phyloP scores from a whole-genome alignment of 2,113 vertebrate genomes.

The Lagopus muta region DNA sequence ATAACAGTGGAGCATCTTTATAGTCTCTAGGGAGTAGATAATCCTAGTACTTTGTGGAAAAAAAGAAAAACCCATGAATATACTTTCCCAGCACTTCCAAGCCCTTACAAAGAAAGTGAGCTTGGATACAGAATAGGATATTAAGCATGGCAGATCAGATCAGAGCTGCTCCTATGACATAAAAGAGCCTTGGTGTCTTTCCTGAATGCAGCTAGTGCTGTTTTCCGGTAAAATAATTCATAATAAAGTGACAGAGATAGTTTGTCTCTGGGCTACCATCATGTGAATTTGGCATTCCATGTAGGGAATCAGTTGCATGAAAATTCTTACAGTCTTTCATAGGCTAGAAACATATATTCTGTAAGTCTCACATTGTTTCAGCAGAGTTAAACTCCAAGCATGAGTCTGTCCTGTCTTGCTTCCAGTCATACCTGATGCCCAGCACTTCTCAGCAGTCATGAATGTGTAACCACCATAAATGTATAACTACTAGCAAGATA shows the following conservation, averaged over 20 bases:
- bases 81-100: neutral
- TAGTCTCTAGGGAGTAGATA: neutral
- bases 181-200: neutral
- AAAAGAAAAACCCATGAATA: neutral
- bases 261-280: neutral
- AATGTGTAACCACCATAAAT: neutral
- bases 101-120: neutral
- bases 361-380: neutral
- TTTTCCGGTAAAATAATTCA: neutral
- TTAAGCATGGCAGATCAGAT: neutral
- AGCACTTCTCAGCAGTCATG: neutral
- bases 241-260: neutral
- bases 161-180: neutral
- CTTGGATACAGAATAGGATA: neutral
- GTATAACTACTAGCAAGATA: neutral
- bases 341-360: accelerated
- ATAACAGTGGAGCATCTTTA: neutral
- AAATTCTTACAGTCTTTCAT: neutral
- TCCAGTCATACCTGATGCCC: neutral
- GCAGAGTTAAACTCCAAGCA: accelerated
- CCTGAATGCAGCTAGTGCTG: neutral
- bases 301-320: neutral
- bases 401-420: neutral
- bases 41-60: neutral
- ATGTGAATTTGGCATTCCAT: neutral